phyloP scores from a whole-genome alignment of 2,797 vertebrate genomes.

The Balearica regulorum region DNA sequence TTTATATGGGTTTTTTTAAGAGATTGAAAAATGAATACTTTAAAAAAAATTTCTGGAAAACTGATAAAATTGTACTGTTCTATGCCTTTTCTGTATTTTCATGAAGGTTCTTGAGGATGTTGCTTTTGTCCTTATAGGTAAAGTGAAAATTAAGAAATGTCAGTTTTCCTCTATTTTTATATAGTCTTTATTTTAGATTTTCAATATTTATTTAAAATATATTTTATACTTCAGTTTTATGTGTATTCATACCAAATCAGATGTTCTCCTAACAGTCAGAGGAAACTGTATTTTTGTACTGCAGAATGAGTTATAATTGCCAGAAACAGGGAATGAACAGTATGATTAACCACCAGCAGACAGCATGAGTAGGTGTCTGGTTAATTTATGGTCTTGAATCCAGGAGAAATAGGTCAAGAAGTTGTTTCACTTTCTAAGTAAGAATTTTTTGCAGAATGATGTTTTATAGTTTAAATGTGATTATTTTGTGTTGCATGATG shows the following conservation, averaged over 20 bases:
- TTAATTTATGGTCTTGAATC: constrained; percentile 74
- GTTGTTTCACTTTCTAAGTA: neutral
- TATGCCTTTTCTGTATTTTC: neutral
- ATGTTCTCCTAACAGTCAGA: constrained; percentile 11
- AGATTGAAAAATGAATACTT: neutral
- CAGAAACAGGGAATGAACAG: constrained; percentile 73
- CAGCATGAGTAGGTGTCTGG: constrained; percentile 70
- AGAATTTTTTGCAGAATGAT: neutral
- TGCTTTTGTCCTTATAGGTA: neutral
- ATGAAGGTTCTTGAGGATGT: neutral
- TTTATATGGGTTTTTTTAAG: neutral
- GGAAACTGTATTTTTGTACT: constrained; percentile 64
- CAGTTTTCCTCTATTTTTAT: neutral
- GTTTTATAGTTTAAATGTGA: neutral
- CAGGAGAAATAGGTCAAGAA: constrained; percentile 23
- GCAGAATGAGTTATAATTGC: constrained; percentile 68
- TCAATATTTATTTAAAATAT: neutral
- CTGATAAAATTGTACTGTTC: neutral
- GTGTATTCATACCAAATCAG: neutral
- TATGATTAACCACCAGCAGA: constrained; percentile 73
- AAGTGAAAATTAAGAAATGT: neutral
- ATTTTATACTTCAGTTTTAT: neutral
- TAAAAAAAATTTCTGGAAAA: neutral
- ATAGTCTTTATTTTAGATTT: neutral
- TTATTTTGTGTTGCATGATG: neutral